phyloP scores from a whole-genome alignment of 2,888 invertebrate species.

The Ditula angustiorana region DNA sequence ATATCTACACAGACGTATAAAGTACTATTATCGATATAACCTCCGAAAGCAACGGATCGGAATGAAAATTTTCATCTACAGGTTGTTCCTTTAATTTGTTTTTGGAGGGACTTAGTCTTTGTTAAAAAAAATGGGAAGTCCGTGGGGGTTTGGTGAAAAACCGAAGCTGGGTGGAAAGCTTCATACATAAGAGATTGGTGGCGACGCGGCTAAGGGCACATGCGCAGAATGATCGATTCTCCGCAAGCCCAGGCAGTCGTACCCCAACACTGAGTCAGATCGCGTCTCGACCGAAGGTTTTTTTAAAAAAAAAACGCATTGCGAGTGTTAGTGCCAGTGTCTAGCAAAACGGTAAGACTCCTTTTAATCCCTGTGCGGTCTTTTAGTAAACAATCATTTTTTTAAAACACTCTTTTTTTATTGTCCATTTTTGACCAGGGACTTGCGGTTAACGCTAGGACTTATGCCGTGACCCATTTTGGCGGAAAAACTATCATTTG shows the following conservation, averaged over 20 bases:
- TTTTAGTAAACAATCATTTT: conserved; percentile 31
- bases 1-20: no score
- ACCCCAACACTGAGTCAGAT: conserved; percentile 54
- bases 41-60: neutral
- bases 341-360: conserved; percentile 47
- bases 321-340: conserved; percentile 49
- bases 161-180: conserved; percentile 25
- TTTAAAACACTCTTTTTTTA: neutral
- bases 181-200: conserved; percentile 82
- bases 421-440: neutral
- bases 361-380: conserved; percentile 31
- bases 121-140: neutral
- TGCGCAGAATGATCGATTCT: conserved; percentile 80
- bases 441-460: conserved; percentile 11
- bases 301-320: conserved; percentile 69
- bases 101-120: no score
- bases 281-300: conserved; percentile 7
- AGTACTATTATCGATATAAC: no score
- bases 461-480: conserved; percentile 17
- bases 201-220: conserved; percentile 62
- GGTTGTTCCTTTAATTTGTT: no score
- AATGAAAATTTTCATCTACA: neutral
- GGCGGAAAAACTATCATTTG: neutral
- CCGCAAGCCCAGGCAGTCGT: conserved; percentile 75
- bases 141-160: conserved; percentile 16